Evolutionary conservation across 2,797 vertebrate genomes (phyloP).

Genomic region (Sebastes umbrosus): DNA sequence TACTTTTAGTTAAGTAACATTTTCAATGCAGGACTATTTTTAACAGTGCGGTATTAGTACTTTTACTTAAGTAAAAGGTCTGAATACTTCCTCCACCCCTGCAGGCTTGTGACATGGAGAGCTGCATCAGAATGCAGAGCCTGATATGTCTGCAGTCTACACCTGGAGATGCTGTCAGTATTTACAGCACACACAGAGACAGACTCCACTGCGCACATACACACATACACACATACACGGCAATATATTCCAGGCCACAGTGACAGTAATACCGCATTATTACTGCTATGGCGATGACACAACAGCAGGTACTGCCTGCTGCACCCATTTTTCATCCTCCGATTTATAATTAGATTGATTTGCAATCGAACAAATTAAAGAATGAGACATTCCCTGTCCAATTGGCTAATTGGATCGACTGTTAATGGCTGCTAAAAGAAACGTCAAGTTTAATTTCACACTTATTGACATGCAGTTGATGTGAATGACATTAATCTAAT

Average conservation of each 20-base stretch:
- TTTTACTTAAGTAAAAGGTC: background rate
- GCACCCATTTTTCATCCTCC: conserved; percentile 11
- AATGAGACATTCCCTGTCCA: conserved; percentile 50
- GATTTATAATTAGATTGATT: conserved; percentile 47
- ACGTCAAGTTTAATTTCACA: conserved; percentile 62
- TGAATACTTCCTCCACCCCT: background rate
- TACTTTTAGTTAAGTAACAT: background rate
- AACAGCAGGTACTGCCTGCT: conserved; percentile 28
- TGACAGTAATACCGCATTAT: conserved; percentile 3
- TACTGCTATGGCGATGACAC: conserved; percentile 4
- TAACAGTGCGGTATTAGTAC: background rate
- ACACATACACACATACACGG: background rate
- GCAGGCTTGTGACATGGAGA: background rate
- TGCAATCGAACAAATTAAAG: conserved; percentile 48
- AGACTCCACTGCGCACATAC: background rate
- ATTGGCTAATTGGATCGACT: conserved; percentile 44
- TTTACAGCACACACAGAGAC: background rate
- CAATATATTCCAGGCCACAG: background rate
- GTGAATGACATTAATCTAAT: conserved; percentile 56
- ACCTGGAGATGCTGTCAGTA: background rate
- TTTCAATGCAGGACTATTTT: background rate
- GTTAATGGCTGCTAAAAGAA: conserved; percentile 54
- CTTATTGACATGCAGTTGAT: conserved; percentile 54
- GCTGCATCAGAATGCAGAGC: background rate
- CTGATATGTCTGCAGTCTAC: background rate